Conservation (phyloP, 2,888 invertebrate species). For the Xanthorhoe spadicearia region DNA sequence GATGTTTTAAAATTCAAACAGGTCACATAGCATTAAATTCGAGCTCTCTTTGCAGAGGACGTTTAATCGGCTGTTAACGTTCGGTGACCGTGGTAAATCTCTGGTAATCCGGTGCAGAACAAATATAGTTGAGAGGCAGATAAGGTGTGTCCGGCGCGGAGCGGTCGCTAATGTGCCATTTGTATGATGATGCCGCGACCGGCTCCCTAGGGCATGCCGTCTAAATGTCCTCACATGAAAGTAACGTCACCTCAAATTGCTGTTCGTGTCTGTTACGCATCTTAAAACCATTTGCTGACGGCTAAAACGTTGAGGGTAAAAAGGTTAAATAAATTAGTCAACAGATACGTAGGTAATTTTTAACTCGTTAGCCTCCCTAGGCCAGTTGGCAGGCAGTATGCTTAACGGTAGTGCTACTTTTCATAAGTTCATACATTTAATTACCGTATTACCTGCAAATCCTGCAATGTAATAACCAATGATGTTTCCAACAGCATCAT, state of each 20-base stretch:
- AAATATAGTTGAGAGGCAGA: slow-evolving; percentile 83
- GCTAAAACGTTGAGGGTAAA: slow-evolving; percentile 29
- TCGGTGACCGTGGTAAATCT: slow-evolving; percentile 81
- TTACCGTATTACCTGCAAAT: no score
- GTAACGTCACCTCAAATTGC: slow-evolving; percentile 47
- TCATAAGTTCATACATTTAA: no score
- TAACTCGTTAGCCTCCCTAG: not conserved
- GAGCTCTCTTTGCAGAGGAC: slow-evolving; percentile 79
- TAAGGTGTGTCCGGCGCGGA: slow-evolving; percentile 78
- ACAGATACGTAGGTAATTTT: slow-evolving; percentile 6
- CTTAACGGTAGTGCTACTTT: no score
- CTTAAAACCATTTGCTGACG: slow-evolving; percentile 40
- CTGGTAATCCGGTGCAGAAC: slow-evolving; percentile 78
- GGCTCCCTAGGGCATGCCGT: slow-evolving; percentile 47
- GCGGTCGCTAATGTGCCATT: slow-evolving; percentile 80
- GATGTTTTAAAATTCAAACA: slow-evolving; percentile 61
- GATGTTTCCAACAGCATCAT: no score
- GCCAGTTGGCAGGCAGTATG: not conserved
- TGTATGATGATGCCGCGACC: slow-evolving; percentile 78
- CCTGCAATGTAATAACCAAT: no score
- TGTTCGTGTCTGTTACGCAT: slow-evolving; percentile 45
- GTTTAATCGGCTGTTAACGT: slow-evolving; percentile 77
- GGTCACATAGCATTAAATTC: slow-evolving; percentile 69
- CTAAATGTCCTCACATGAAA: slow-evolving; percentile 59
- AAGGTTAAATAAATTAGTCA: slow-evolving; percentile 26